These are phyloP conservation scores for Drosophila subpulchrella DNA, from an alignment of 1,140 invertebrate species.

Conservation along the genomic window DNA sequence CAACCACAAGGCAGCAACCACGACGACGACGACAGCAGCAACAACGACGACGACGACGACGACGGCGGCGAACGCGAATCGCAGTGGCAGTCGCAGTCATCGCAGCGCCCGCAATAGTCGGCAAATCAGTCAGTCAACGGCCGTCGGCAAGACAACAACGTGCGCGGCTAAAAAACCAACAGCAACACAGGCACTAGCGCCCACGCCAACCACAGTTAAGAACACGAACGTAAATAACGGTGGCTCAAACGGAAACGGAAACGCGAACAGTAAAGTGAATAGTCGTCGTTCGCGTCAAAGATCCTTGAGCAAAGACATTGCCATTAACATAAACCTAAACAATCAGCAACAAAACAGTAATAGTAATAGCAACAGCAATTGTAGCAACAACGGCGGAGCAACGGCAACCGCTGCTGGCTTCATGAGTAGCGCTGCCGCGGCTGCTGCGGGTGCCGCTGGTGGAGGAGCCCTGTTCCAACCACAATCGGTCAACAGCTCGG, in stretches of 20 bases:
- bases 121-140: constrained; percentile 83
- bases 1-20: constrained; percentile 36
- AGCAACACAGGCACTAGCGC: constrained; percentile 8
- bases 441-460: constrained; percentile 83
- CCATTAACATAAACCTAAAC: not conserved
- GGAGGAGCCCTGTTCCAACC: constrained; percentile 88
- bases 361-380: constrained; percentile 56
- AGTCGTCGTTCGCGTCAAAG: constrained; percentile 70
- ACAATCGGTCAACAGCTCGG: constrained; percentile 55
- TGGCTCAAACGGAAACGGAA: constrained; percentile 42
- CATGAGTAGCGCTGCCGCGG: constrained; percentile 87
- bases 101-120: constrained; percentile 67
- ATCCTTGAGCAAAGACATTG: constrained; percentile 72
- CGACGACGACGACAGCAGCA: constrained; percentile 1
- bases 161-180: constrained; percentile 75
- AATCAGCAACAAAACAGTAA: constrained; percentile 30
- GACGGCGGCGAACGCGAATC: constrained; percentile 23
- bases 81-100: constrained; percentile 67
- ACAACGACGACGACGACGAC: constrained; percentile 20
- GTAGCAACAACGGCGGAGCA: constrained; percentile 61
- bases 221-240: constrained; percentile 25
- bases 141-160: constrained; percentile 84
- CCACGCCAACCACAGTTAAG: constrained; percentile 10
- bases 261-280: constrained; percentile 86
- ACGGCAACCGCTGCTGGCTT: constrained; percentile 86